These are phyloP conservation scores for Trididemnum nubilum DNA, from an alignment of 23 tunicate species.

Conservation along the genomic window DNA sequence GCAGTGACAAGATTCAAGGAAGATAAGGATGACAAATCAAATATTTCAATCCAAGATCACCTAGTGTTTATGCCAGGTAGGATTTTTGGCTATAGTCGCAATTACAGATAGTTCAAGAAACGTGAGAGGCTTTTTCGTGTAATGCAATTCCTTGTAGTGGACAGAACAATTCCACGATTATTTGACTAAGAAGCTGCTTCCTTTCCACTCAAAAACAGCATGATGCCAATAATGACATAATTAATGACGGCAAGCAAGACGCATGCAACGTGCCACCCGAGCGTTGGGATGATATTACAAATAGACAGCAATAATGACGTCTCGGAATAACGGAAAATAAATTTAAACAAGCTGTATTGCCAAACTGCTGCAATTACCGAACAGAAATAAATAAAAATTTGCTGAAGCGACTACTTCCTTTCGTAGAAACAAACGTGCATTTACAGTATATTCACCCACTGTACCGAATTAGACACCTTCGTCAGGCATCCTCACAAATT, in stretches of 20 bases:
- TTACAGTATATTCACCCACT: too few relatives aligned
- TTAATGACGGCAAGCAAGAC: neutral
- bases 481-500: too few relatives aligned
- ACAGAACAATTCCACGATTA: neutral
- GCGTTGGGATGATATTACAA: neutral
- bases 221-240: conserved; percentile 8
- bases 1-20: neutral
- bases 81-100: neutral
- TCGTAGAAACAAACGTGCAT: too few relatives aligned
- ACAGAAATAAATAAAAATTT: neutral
- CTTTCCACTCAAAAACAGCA: neutral
- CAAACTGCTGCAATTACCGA: neutral
- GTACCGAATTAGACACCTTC: too few relatives aligned
- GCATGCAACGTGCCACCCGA: neutral
- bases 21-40: neutral
- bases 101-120: neutral
- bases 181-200: neutral
- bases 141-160: neutral
- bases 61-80: neutral
- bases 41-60: neutral
- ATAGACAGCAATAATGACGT: neutral
- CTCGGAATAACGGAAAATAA: neutral
- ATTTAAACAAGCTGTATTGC: neutral
- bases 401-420: too few relatives aligned
- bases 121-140: neutral